Evolutionary conservation across 2,113 vertebrate genomes (phyloP), one percentile per base, ranked within the genome.

Genomic region (Mesocricetus auratus): DNA sequence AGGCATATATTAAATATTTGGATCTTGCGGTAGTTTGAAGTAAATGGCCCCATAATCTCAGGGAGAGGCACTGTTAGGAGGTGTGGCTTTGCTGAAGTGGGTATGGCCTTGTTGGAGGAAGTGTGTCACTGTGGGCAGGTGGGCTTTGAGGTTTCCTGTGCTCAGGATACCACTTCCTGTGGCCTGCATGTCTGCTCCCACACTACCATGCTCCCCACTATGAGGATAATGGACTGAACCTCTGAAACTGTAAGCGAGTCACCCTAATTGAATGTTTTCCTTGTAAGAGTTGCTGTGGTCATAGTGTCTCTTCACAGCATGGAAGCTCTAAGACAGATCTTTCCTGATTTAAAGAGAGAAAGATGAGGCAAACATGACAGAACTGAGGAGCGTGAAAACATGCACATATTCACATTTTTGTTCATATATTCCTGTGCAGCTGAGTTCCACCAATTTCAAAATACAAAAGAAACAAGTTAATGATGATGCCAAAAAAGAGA

Each of bases 381-480:
- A 58, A 93, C 5, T 29, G 90, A 47, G 42, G 26, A 90, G 74
- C 31, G 50, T 1, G 68, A 33, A 75, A 93, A 94, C 92, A 77
- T 16, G 42, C 39, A 95, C 21, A 29, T 75, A 78, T 82, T 92
- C 85, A 85, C 17, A 60, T 31, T n/a, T 94, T 69, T 45, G 60
- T 53, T 22, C 62, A n/a, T n/a, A 50, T 69, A 92, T 83, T 89
- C 36, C 47, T 42, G 50, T 7, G 68, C 13, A 87, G 47, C 5
- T 95, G 79, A 90, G 89, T 89, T 73, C 66, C 8, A 78, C n/a
- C n/a, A 66, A 47, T 17, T 92, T 90, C 29, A 62, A 73, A 86
- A 91, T 82, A 90, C 39, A 56, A 97, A 64, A 83, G 42, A 87
- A 95, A 47, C 39, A 95, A 95, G 60, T 69, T 69, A 93, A 79